Base-by-base conservation (phyloP, 2,888 invertebrate genomes). In the Mythimna pallens region DNA sequence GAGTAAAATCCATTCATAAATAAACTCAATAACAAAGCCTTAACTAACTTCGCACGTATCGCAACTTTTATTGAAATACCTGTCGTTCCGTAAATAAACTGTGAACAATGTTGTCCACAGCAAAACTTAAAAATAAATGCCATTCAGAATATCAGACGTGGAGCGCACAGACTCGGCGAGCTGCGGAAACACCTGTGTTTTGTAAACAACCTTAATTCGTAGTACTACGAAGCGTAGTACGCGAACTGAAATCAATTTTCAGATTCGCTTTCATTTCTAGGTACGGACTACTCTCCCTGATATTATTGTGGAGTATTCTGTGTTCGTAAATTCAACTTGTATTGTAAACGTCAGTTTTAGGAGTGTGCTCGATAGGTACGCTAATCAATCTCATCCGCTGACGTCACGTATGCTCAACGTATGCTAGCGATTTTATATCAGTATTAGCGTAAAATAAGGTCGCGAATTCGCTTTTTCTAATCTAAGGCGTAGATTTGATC, bases 201-300 rank as follows among this genome's bases (percentile, higher is more conserved):
- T 71, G 59, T 78, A 78, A 79, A 78, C 83, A 82, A 52, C 8
- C 12, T 52, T 64, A 43, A 25, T 62, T 52, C 25, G n/a, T 76
- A 81, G 78, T 78, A 78, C 71, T 78, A 78, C 71, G 36, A 0
- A 8, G 34, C 34, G 65, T 61, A 76, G 17, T 52, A 54, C 62
- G 30, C 64, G 5, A 58, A 14, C 55, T 59, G 2, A 22, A 43
- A 52, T 80, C 57, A 25, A 57, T 0, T 57, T 54, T 58, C 54
- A 78, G 63, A 55, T 17, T 79, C 55, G 12, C 78, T 82, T 82
- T 79, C 78, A n/a, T 20, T 71, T 67, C 58, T 66, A 43, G 34
- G 64, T 47, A 78, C 55, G 30, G 50, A 20, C 3, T n/a, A 57
- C 70, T 77, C 55, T 82, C 71, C 2, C 59, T 43, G 40, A 5